Base-by-base conservation (phyloP, 2,888 invertebrate genomes). In the Nemurella pictetii region DNA sequence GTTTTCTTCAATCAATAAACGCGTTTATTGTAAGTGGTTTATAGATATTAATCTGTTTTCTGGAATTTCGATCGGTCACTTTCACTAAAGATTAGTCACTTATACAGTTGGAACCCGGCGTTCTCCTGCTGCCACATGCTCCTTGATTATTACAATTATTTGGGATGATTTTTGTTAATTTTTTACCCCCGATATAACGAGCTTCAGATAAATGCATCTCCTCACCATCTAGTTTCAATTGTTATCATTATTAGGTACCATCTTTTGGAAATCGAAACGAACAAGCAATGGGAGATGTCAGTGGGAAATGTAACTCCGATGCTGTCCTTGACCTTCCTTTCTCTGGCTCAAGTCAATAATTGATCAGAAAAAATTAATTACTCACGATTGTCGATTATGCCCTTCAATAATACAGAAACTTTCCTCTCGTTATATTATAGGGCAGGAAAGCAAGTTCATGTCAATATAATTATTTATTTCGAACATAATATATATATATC, bases 281-380 rank as follows among this genome's bases (percentile, higher is more conserved):
- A 26, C 75, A 27, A 25, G n/a, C 12, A 73, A 83, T 28, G 25
- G 26, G 77, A 83, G 26, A 83, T 32, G 83, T 73, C 74, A 83
- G 55, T 55, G 55, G 55, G 2, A 55, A 55, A 25, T 3, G 2
- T 27, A n/a, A 15, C 9, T 55, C 82, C 29, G 28, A 55, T 55
- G 55, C 27, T 82, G 72, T 82, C 82, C 82, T 82, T 82, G 82
- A 82, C 82, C 82, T 26, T 82, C 82, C 82, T 82, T 82, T 82
- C 82, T 72, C 82, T 27, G 28, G 12, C 55, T 55, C 3, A 20
- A 82, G 4, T 82, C 82, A 72, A 82, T 82, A 82, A 82, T 82
- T 82, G 72, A 82, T 72, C 72, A 26, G 9, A 29, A 82, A 36
- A 81, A 82, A 72, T n/a, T 82, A 82, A 82, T 82, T 82, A 82